These are phyloP conservation scores for Brachionus asplanchnoidis DNA, from an alignment of 1,140 invertebrate species.

Conservation along the genomic window DNA sequence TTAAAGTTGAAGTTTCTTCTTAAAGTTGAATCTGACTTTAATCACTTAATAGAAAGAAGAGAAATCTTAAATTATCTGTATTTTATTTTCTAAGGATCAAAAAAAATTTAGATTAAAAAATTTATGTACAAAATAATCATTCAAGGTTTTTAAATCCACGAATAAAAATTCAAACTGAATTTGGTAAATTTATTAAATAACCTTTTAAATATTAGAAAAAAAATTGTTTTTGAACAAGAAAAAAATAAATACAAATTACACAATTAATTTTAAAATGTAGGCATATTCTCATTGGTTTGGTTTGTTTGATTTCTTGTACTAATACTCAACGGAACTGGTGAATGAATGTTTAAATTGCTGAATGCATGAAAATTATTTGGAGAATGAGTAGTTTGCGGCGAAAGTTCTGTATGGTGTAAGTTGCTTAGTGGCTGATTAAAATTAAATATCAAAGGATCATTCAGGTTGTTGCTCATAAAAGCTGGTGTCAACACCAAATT, in stretches of 20 bases:
- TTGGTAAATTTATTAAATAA: neutral
- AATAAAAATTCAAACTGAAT: neutral
- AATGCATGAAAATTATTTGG: neutral
- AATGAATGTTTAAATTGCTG: neutral
- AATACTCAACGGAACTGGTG: constrained; percentile 6
- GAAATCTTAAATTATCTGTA: too few species aligned
- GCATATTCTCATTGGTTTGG: neutral
- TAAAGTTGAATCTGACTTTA: too few species aligned
- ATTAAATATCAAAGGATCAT: neutral
- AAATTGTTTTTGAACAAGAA: neutral
- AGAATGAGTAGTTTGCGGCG: neutral
- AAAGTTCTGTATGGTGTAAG: neutral
- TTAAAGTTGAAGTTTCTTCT: too few species aligned
- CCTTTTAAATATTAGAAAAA: neutral
- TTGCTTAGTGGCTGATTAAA: neutral
- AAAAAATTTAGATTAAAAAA: too few species aligned
- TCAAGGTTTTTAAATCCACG: too few species aligned
- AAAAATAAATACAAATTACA: neutral
- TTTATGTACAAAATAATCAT: too few species aligned
- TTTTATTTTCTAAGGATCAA: too few species aligned
- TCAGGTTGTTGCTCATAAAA: neutral
- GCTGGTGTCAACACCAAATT: neutral
- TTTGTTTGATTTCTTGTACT: neutral
- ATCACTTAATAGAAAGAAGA: too few species aligned
- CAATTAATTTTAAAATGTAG: neutral